These are phyloP conservation scores for Zaprionus kolodkinae DNA, from an alignment of 1,140 invertebrate species.

Conservation along the genomic window DNA sequence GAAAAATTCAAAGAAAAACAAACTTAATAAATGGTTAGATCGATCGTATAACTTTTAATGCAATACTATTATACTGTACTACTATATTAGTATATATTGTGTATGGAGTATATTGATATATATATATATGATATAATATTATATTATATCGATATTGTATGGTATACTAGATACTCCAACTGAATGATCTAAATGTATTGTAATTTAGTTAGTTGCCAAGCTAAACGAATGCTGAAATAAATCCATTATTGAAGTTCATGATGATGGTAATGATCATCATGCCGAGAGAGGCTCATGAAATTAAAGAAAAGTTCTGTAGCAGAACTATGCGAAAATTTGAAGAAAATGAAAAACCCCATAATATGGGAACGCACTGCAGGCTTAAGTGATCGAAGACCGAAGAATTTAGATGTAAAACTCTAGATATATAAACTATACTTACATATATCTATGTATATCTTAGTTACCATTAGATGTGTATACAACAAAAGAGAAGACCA, in stretches of 20 bases:
- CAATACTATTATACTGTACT: slow-evolving; percentile 75
- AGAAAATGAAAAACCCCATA: slow-evolving; percentile 59
- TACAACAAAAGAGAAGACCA: slow-evolving; percentile 67
- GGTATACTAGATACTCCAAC: slow-evolving; percentile 30
- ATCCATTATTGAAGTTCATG: slow-evolving; percentile 34
- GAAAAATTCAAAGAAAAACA: slow-evolving; percentile 15
- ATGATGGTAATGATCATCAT: slow-evolving; percentile 1
- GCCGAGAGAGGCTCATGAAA: too few relatives aligned
- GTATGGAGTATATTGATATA: slow-evolving; percentile 40
- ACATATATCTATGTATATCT: slow-evolving; percentile 28
- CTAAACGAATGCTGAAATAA: slow-evolving; percentile 73
- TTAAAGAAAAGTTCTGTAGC: slow-evolving; percentile 61
- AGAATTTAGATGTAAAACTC: slow-evolving; percentile 55
- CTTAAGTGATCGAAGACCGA: slow-evolving; percentile 49
- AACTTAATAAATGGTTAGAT: slow-evolving; percentile 58
- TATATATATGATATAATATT: slow-evolving; percentile 14
- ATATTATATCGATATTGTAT: slow-evolving; percentile 18
- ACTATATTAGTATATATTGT: slow-evolving; percentile 64
- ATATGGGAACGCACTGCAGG: slow-evolving; percentile 67
- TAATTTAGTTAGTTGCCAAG: slow-evolving; percentile 73
- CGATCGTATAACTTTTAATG: slow-evolving; percentile 62
- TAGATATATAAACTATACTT: slow-evolving; percentile 55
- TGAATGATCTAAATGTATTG: slow-evolving; percentile 77
- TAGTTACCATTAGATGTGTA: slow-evolving; percentile 72
- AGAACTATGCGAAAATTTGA: slow-evolving; percentile 53